Percentiles rank a stretch among this genome's conserved stretches.
These are phyloP conservation scores for Neotoxoptera formosana DNA, from an alignment of 1,140 invertebrate species.

Conservation along the genomic window DNA sequence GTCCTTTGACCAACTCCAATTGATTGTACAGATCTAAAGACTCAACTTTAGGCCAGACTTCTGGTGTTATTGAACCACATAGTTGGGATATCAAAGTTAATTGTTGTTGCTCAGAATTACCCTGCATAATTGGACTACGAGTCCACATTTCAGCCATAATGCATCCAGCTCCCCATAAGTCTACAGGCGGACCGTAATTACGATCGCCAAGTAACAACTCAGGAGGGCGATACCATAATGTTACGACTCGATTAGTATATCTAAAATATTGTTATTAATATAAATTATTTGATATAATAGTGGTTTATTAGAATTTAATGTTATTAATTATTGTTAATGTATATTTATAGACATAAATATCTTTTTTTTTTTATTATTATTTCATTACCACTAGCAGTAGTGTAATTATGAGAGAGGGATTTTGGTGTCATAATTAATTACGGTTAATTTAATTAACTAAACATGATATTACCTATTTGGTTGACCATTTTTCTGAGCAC, in stretches of 20 bases:
- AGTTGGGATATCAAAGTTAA: constrained; percentile 93
- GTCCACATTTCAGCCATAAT: constrained; percentile 99
- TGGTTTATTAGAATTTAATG: background rate
- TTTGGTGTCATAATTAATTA: no score
- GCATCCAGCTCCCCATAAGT: constrained; percentile 98
- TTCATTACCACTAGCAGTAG: no score
- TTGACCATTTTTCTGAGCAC: constrained; percentile 83
- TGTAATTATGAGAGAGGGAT: no score
- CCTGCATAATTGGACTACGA: constrained; percentile 79
- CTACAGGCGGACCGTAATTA: constrained; percentile 95
- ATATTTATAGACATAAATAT: background rate
- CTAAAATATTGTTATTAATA: constrained; percentile 63
- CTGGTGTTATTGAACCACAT: constrained; percentile 93
- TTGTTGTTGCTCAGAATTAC: constrained; percentile 95
- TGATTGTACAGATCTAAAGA: constrained; percentile 90
- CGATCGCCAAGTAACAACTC: constrained; percentile 88
- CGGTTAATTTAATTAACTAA: background rate
- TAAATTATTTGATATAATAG: background rate
- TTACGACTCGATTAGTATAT: constrained; percentile 98
- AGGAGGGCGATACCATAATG: constrained; percentile 96
- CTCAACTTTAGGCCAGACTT: constrained; percentile 95
- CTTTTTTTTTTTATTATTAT: no score
- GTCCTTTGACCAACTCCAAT: constrained; percentile 89
- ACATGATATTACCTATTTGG: constrained; percentile 71
- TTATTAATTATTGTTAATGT: background rate